Conservation (phyloP, 2,888 invertebrate species). For the Lymantria dispar region DNA sequence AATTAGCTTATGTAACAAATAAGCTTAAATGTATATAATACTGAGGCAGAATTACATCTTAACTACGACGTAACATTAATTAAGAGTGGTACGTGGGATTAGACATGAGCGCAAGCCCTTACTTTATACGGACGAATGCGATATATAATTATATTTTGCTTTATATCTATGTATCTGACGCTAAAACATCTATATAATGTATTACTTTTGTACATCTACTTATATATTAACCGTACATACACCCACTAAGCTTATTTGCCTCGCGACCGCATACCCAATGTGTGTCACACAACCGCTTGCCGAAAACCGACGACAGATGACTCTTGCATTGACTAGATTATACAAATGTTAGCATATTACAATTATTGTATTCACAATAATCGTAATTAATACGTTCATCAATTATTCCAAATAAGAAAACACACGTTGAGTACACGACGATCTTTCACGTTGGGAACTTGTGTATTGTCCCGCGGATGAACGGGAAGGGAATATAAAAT, state of each 20-base stretch:
- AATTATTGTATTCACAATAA: slow-evolving; percentile 36
- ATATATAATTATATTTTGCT: slow-evolving; percentile 82
- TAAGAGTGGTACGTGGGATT: slow-evolving; percentile 78
- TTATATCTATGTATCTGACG: slow-evolving; percentile 82
- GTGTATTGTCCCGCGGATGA: slow-evolving; percentile 76
- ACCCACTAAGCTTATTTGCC: slow-evolving; percentile 78
- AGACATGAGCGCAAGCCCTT: slow-evolving; percentile 82
- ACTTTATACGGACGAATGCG: slow-evolving; percentile 82
- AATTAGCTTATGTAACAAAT: slow-evolving; percentile 81
- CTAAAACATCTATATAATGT: slow-evolving; percentile 83
- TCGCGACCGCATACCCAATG: slow-evolving; percentile 68
- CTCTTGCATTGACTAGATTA: slow-evolving; percentile 55
- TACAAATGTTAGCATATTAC: slow-evolving; percentile 38
- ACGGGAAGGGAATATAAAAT: slow-evolving; percentile 37
- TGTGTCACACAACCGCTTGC: slow-evolving; percentile 54
- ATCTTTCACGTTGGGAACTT: slow-evolving; percentile 55
- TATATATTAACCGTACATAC: slow-evolving; percentile 80
- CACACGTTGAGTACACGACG: slow-evolving; percentile 72
- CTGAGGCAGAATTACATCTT: slow-evolving; percentile 83
- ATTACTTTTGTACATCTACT: slow-evolving; percentile 83
- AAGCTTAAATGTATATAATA: slow-evolving; percentile 83
- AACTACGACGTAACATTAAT: slow-evolving; percentile 78
- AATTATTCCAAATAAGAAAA: slow-evolving; percentile 29
- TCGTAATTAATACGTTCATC: slow-evolving; percentile 28
- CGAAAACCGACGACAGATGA: slow-evolving; percentile 30